Evolutionary conservation across 2,113 vertebrate genomes (phyloP).

Genomic region (Nothobranchius furzeri): DNA sequence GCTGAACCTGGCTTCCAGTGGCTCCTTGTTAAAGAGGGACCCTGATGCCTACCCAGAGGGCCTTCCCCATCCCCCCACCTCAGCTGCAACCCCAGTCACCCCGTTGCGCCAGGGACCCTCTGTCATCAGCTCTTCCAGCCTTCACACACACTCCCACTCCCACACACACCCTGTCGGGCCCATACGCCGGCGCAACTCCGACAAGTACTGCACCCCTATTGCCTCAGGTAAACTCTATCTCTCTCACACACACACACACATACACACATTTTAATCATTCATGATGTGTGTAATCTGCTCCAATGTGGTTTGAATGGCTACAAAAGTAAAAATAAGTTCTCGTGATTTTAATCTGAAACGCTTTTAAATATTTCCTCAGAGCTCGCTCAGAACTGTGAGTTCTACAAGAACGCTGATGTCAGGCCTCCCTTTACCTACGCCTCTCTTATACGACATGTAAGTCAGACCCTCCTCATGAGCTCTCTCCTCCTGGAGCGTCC

Average conservation of each 20-base stretch:
- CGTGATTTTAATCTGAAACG: too few relatives aligned
- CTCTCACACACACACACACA: too few relatives aligned
- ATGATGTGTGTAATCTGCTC: too few relatives aligned
- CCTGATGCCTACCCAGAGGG: slow-evolving; percentile 92
- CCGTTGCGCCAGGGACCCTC: slow-evolving; percentile 93
- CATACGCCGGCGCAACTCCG: slow-evolving; percentile 93
- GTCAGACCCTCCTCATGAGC: slow-evolving; percentile 17
- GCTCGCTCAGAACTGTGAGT: slow-evolving; percentile 99
- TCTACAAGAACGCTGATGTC: slow-evolving; percentile 99
- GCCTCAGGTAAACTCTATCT: slow-evolving; percentile 91
- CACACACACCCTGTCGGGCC: slow-evolving; percentile 85
- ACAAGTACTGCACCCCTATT: slow-evolving; percentile 98
- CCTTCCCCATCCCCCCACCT: slow-evolving; percentile 96
- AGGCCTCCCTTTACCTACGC: slow-evolving; percentile 98
- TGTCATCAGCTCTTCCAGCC: slow-evolving; percentile 94
- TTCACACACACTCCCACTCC: slow-evolving; percentile 81
- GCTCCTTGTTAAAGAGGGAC: slow-evolving; percentile 91
- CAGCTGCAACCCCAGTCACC: slow-evolving; percentile 93
- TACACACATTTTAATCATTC: too few relatives aligned
- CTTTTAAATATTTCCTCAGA: slow-evolving; percentile 73
- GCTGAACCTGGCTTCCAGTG: slow-evolving; percentile 92
- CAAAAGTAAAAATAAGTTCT: too few relatives aligned
- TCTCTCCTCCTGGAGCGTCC: background rate
- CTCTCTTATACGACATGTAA: slow-evolving; percentile 98
- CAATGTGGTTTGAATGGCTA: too few relatives aligned